Evolutionary conservation across 2,888 invertebrate genomes (phyloP).

Genomic region (Drosophila meridiana): DNA sequence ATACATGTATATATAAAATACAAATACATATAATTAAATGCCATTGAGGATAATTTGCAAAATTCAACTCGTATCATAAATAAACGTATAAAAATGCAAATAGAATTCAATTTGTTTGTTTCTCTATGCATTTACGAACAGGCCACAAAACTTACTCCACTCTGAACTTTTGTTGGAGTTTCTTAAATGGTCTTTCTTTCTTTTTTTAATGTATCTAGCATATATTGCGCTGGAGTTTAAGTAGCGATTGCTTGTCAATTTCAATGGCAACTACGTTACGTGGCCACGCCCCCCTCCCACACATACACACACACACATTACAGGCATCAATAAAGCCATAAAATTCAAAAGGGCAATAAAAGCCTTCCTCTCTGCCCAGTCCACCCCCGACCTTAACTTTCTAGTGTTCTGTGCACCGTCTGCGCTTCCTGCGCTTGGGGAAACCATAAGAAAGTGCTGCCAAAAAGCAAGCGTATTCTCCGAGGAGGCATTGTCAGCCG

Average conservation of each 20-base stretch:
- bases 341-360: conserved; percentile 73
- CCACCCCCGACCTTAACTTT: background rate
- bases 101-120: background rate
- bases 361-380: conserved; percentile 31
- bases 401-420: background rate
- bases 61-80: background rate
- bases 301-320: conserved; percentile 30
- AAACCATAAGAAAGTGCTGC: conserved; percentile 74
- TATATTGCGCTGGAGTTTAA: conserved; percentile 28
- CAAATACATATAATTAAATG: background rate
- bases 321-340: conserved; percentile 69
- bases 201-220: conserved; percentile 1
- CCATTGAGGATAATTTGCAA: no score
- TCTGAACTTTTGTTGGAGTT: background rate
- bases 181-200: background rate
- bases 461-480: conserved; percentile 63
- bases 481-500: conserved; percentile 60
- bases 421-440: conserved; percentile 16
- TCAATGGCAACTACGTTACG: conserved; percentile 48
- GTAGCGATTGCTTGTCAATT: conserved; percentile 48
- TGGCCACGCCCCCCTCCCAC: conserved; percentile 41
- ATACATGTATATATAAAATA: background rate
- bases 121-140: background rate
- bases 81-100: background rate
- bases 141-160: background rate